phyloP scores from a whole-genome alignment of 2,797 vertebrate species.

The Premnoplex brunnescens region DNA sequence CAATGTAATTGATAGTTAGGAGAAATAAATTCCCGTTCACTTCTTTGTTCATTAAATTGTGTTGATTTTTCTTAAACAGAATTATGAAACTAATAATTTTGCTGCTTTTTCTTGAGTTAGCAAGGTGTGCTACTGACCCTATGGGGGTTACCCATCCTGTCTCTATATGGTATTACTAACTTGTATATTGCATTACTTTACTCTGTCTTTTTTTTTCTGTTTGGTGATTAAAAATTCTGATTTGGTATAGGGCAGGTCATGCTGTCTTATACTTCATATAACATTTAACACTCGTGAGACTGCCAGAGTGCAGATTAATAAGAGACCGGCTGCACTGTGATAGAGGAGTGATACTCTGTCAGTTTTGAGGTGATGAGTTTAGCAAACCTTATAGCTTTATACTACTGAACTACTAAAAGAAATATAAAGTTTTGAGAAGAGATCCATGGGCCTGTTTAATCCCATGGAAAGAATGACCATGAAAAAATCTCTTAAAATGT shows the following conservation, averaged over 20 bases:
- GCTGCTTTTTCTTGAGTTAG: neutral
- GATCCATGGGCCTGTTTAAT: neutral
- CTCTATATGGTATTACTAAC: neutral
- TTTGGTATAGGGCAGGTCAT: neutral
- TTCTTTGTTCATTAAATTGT: neutral
- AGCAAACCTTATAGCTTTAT: neutral
- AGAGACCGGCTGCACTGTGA: neutral
- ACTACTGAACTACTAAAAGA: neutral
- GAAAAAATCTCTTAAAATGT: neutral
- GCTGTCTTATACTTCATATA: neutral
- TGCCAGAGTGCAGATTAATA: neutral
- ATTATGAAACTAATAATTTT: neutral
- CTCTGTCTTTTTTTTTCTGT: neutral
- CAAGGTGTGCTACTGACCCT: neutral
- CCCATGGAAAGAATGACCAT: neutral
- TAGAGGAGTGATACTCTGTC: neutral
- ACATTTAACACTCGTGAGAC: neutral
- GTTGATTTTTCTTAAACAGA: neutral
- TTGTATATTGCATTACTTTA: neutral
- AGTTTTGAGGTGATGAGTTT: neutral
- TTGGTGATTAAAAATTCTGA: neutral
- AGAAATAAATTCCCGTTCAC: neutral
- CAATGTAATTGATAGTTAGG: neutral
- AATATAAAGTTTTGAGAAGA: neutral
- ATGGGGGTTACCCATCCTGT: neutral